Evolutionary conservation across 2,113 vertebrate species (phyloP), one percentile per base, ranked within the genome.

Genomic region (Pleuronectes platessa): DNA sequence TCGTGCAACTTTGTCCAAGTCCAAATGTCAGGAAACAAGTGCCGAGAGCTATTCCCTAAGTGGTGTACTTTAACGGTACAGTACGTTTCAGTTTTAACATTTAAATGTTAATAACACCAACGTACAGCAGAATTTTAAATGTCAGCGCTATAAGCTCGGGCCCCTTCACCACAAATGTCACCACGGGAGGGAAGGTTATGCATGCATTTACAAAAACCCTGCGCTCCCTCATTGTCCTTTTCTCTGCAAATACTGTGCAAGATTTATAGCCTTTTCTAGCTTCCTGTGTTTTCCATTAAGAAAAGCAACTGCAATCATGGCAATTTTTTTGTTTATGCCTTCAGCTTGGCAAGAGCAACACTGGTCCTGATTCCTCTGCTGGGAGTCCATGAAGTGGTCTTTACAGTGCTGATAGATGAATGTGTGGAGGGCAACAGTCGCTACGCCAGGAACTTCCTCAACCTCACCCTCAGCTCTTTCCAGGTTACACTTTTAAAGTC

Each of bases 311-410:
- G 20, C 14, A 20, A 47, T 47, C 59, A 54, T n/a, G 49, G 6
- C 0, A 1, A 49, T 10, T 53, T 27, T 74, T 74, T 15, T 68
- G 14, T 81, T 49, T 54, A 0, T 63, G 10, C 5, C 42, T 20
- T 35, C 79, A 99, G 98, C 78, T 80, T 99, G 92, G 96, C 95
- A 66, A 95, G 95, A 89, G 97, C 98, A 3, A 98, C 97, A 0
- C 91, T 99, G 72, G 95, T 98, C 18, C 92, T 99, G 74, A 97
- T 99, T 86, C 96, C 97, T 55, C 78, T 99, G 78, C 17, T 99
- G 88, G 98, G 98, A 15, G 95, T 99, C 79, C 98, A 99, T 0
- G 97, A 99, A 61, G 93, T 98, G 65, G 86, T 97, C 17, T 98
- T 99, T 84, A 94, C 91, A 0, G 94, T 98, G 79, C 78, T 98